A percentile compares a stretch with the other conserved stretches of the same genome.
Evolutionary conservation across 2,888 invertebrate species (phyloP).

Genomic region (Calameuta pallipes): DNA sequence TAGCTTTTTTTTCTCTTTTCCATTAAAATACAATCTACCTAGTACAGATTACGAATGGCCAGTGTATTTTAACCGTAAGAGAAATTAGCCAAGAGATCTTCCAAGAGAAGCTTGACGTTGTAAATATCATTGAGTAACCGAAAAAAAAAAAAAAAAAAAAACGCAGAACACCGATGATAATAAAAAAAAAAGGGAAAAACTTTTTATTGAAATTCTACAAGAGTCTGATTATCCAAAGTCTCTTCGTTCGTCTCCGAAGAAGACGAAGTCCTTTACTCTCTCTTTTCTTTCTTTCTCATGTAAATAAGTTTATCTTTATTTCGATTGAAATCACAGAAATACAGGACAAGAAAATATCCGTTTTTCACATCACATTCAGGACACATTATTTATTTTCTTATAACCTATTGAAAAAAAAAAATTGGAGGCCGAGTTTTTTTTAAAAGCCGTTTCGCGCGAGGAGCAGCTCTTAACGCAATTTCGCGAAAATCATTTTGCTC

Average conservation of each 20-base stretch:
- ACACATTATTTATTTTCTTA: conserved; percentile 34
- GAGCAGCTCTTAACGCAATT: neutral
- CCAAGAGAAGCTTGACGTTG: neutral
- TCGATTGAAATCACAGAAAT: conserved; percentile 34
- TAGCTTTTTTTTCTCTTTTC: neutral
- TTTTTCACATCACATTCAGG: conserved; percentile 49
- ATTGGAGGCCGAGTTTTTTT: neutral
- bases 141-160: no score
- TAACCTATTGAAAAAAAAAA: neutral
- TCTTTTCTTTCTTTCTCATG: neutral
- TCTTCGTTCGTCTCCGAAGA: neutral
- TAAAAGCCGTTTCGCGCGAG: neutral
- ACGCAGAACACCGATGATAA: neutral
- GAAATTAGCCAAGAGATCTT: no score
- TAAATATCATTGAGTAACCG: neutral
- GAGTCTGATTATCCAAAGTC: neutral
- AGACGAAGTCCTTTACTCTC: neutral
- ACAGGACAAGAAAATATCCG: conserved; percentile 54
- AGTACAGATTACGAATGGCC: neutral
- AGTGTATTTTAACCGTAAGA: no score
- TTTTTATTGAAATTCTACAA: neutral
- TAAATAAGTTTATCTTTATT: conserved; percentile 16
- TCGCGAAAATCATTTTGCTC: neutral
- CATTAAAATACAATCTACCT: neutral
- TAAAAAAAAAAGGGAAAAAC: neutral